These are phyloP conservation scores for Smittia aterrima DNA, from an alignment of 2,888 invertebrate species.

Conservation along the genomic window DNA sequence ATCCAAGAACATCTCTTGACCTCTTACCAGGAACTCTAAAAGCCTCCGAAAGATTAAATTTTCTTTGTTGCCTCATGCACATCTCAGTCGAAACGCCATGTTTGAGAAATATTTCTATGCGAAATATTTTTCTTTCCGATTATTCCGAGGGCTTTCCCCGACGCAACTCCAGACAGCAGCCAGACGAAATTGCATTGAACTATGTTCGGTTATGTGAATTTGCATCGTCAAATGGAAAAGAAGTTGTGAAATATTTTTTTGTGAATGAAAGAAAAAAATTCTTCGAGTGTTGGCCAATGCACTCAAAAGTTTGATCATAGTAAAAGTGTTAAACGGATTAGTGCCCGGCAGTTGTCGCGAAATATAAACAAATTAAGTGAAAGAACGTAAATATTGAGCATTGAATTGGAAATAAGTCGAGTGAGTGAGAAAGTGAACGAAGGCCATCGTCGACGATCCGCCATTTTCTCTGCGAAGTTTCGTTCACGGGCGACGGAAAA, in stretches of 20 bases:
- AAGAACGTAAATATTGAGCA: not conserved
- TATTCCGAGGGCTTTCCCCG: not conserved
- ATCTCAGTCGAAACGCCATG: not conserved
- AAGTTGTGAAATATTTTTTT: not conserved
- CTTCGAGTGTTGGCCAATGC: not conserved
- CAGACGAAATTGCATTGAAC: not conserved
- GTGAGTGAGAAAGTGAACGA: not conserved
- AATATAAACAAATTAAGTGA: not conserved
- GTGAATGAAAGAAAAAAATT: not conserved
- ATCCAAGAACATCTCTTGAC: no score
- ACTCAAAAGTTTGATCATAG: not conserved
- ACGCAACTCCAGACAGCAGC: not conserved
- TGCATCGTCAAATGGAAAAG: not conserved
- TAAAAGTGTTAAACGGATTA: not conserved
- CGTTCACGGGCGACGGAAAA: not conserved
- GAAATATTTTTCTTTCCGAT: slow-evolving; percentile 9
- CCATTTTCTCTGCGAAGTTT: slow-evolving; percentile 32
- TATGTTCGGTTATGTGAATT: not conserved
- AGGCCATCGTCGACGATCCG: not conserved
- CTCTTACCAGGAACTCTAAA: no score
- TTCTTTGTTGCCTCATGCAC: not conserved
- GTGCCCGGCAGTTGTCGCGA: not conserved
- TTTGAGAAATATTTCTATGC: not conserved
- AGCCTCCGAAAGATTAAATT: not conserved
- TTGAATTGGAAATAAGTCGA: not conserved